Percentiles rank a stretch among this genome's conserved stretches.
These are phyloP conservation scores for Phrynosoma blainvillii DNA, from an alignment of 2,113 vertebrate species.

Conservation along the genomic window DNA sequence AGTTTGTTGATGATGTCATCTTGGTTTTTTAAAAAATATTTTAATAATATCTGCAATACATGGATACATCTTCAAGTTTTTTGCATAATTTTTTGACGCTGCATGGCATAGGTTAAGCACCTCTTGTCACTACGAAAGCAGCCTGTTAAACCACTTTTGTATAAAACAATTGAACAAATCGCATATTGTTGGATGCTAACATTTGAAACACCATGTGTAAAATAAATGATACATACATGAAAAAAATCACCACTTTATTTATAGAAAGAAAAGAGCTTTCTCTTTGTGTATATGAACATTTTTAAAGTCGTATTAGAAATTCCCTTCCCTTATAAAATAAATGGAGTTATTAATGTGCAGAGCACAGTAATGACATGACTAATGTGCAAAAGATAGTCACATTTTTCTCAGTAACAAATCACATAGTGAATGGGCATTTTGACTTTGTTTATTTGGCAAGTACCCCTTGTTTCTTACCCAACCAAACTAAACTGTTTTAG, in stretches of 20 bases:
- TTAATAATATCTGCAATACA: not conserved
- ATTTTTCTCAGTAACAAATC: conserved; percentile 11
- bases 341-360: not conserved
- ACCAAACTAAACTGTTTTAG: not conserved
- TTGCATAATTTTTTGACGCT: conserved; percentile 22
- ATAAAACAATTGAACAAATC: not conserved
- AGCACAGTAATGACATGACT: not conserved
- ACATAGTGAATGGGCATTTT: not conserved
- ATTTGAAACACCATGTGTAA: not conserved
- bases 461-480: not conserved
- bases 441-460: not conserved
- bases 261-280: not conserved
- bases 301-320: not conserved
- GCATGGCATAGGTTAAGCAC: fast-evolving
- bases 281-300: not conserved
- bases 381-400: not conserved
- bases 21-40: conserved; percentile 2
- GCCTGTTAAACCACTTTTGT: not conserved
- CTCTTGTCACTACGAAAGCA: not conserved
- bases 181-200: not conserved
- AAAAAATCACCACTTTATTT: too few species aligned
- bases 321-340: conserved; percentile 28
- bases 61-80: conserved; percentile 12
- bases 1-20: conserved; percentile 6
- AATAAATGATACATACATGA: conserved; percentile 8